Evolutionary conservation across 2,797 vertebrate genomes (phyloP).

Genomic region (Bufotes viridis): DNA sequence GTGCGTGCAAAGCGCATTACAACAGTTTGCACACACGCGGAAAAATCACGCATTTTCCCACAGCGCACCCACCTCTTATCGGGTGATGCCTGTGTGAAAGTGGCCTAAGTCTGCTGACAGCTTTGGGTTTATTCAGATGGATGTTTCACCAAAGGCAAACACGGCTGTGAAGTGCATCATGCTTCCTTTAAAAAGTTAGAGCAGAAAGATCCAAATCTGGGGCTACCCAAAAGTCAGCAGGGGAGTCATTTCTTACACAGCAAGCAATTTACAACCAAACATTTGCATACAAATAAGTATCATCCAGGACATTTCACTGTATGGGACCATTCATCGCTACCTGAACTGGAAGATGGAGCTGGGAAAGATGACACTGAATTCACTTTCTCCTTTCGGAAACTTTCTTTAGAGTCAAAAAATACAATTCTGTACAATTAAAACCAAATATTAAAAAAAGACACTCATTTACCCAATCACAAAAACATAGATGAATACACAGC

Average conservation of each 20-base stretch:
- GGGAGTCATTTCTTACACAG: not conserved
- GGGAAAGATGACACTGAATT: not conserved
- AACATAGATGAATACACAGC: not conserved
- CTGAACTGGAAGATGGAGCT: not conserved
- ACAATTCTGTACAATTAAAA: not conserved
- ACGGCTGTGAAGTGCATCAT: not conserved
- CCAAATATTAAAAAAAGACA: not conserved
- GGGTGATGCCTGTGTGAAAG: no score
- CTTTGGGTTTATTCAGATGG: not conserved
- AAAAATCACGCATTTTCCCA: no score
- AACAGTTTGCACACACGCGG: no score
- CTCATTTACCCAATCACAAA: not conserved
- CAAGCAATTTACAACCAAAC: not conserved
- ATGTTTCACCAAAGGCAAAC: not conserved
- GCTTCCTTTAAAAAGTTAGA: not conserved
- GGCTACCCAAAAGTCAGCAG: not conserved
- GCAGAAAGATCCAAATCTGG: not conserved
- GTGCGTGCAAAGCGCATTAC: no score
- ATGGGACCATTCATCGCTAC: not conserved
- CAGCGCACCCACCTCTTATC: no score
- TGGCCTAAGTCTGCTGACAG: not conserved
- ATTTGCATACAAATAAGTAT: not conserved
- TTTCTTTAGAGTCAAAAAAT: constrained; percentile 7
- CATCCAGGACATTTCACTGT: constrained; percentile 5
- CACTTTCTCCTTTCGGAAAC: not conserved